Percentiles rank a stretch among this genome's conserved stretches.
These are phyloP conservation scores for Cataglyphis rosenhaueri DNA, from an alignment of 2,888 invertebrate genomes.

Conservation along the genomic window DNA sequence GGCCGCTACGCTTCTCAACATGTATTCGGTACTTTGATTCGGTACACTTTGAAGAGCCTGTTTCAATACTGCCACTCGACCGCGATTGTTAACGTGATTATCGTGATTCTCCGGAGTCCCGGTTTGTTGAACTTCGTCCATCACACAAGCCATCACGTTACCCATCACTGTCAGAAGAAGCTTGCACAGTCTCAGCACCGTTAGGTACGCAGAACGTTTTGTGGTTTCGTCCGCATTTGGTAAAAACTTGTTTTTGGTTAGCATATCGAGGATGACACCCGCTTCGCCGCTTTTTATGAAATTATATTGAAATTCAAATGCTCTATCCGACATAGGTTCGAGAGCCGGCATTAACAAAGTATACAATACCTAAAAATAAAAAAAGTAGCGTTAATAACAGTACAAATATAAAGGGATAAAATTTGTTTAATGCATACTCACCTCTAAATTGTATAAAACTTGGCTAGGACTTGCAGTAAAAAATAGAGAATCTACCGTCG, in stretches of 20 bases:
- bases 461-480: constrained; percentile 91
- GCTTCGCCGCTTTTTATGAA: constrained; percentile 90
- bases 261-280: constrained; percentile 91
- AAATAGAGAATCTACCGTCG: constrained; percentile 88
- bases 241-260: constrained; percentile 94
- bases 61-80: constrained; percentile 88
- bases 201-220: constrained; percentile 94
- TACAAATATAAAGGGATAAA: not conserved
- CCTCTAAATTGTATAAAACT: constrained; percentile 92
- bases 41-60: constrained; percentile 94
- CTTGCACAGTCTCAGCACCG: constrained; percentile 95
- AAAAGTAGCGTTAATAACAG: not conserved
- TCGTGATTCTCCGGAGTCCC: constrained; percentile 86
- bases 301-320: constrained; percentile 90
- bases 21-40: constrained; percentile 93
- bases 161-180: constrained; percentile 95
- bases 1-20: constrained; percentile 93
- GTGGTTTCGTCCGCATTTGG: constrained; percentile 92
- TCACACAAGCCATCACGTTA: constrained; percentile 90
- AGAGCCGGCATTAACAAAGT: constrained; percentile 96
- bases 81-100: constrained; percentile 82
- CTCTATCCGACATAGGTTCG: constrained; percentile 91
- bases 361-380: constrained; percentile 90
- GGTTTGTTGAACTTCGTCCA: constrained; percentile 87
- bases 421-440: constrained; percentile 75